Conservation (phyloP, 2,113 vertebrate species). For the Lampris incognitus region DNA sequence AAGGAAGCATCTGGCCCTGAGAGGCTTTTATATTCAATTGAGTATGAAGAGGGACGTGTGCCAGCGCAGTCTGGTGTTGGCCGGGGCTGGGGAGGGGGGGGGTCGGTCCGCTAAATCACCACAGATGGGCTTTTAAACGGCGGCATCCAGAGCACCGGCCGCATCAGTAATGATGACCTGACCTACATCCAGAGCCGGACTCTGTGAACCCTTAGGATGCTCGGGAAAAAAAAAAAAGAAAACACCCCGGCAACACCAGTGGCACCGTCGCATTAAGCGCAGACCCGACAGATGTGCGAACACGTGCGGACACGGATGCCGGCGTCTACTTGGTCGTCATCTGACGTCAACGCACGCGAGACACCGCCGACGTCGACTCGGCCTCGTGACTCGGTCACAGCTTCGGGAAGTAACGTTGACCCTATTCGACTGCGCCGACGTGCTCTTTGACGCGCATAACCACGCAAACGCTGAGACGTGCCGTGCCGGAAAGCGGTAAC, state of each 20-base stretch:
- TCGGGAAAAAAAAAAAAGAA: no score
- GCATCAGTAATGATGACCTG: slow-evolving; percentile 74
- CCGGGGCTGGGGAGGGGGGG: slow-evolving; percentile 8
- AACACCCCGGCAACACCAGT: no score
- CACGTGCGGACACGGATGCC: slow-evolving; percentile 22
- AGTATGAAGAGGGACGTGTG: slow-evolving; percentile 52
- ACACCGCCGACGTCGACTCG: not conserved
- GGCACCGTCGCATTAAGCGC: not conserved
- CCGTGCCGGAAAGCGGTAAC: slow-evolving; percentile 45
- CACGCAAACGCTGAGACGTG: slow-evolving; percentile 59
- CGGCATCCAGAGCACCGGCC: slow-evolving; percentile 64
- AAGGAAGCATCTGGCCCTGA: slow-evolving; percentile 60
- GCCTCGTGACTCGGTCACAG: not conserved
- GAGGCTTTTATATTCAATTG: slow-evolving; percentile 58
- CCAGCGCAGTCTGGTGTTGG: slow-evolving; percentile 64
- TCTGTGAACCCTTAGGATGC: no score
- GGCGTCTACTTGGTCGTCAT: slow-evolving; percentile 1
- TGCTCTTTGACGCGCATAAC: slow-evolving; percentile 42
- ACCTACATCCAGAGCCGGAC: slow-evolving; percentile 69
- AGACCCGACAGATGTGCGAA: slow-evolving; percentile 54
- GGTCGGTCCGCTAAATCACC: slow-evolving; percentile 65
- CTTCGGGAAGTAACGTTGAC: slow-evolving; percentile 39
- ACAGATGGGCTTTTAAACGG: slow-evolving; percentile 73
- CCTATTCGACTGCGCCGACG: slow-evolving; percentile 51
- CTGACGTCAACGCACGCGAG: slow-evolving; percentile 24